phyloP scores from a whole-genome alignment of 2,113 vertebrate species.

The Saimiri boliviensis region DNA sequence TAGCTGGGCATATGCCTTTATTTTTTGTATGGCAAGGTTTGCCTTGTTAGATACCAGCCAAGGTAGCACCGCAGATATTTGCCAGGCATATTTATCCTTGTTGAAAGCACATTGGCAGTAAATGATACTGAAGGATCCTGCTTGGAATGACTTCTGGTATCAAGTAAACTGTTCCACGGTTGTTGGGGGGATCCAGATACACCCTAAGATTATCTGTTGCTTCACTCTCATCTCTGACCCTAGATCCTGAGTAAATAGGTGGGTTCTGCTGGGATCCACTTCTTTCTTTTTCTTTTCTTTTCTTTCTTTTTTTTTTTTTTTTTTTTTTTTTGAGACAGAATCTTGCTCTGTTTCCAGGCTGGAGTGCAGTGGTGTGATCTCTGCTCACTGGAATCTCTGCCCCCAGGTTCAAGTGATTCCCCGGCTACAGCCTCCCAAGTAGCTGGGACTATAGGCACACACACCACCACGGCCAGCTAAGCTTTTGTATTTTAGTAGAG shows the following conservation, averaged over 20 bases:
- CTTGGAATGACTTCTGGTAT: not conserved
- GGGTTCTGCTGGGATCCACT: not conserved
- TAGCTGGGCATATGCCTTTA: not conserved
- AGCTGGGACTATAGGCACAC: too few species aligned
- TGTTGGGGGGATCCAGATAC: not conserved
- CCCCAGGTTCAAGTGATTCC: too few species aligned
- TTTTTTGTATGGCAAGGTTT: not conserved
- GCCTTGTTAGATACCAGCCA: not conserved
- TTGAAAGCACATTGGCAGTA: not conserved
- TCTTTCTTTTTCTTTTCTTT: not conserved
- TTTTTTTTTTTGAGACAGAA: too few species aligned
- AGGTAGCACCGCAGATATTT: not conserved
- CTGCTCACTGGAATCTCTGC: too few species aligned
- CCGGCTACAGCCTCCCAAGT: too few species aligned
- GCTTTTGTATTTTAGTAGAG: too few species aligned
- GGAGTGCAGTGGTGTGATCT: too few species aligned
- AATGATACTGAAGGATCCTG: not conserved
- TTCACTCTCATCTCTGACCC: not conserved
- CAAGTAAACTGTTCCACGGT: not conserved
- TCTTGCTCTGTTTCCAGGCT: too few species aligned
- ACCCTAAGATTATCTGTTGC: not conserved
- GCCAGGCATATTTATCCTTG: not conserved
- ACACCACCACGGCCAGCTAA: too few species aligned
- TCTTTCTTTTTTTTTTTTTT: not conserved
- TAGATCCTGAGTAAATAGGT: not conserved